Percentiles rank a stretch among this genome's conserved stretches.
Evolutionary conservation across 2,113 vertebrate species (phyloP).

Genomic region (Bubo scandiacus): DNA sequence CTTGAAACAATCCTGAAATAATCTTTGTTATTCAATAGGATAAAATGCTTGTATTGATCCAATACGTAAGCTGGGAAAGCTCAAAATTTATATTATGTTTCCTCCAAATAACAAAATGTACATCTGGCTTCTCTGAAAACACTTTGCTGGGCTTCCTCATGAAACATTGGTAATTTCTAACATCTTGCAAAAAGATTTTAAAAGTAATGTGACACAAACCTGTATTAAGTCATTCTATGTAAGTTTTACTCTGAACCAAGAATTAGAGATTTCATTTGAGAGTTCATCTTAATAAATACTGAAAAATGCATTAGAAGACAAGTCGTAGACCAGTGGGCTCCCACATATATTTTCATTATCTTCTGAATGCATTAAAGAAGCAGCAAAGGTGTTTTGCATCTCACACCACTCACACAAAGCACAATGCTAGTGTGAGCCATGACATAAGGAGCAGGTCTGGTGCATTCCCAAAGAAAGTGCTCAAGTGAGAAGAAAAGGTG

Average conservation of each 20-base stretch:
- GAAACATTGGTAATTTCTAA: neutral
- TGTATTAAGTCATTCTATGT: neutral
- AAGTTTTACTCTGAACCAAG: neutral
- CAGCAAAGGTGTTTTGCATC: neutral
- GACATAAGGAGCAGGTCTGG: neutral
- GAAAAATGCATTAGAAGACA: neutral
- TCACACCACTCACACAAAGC: neutral
- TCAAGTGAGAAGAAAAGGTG: neutral
- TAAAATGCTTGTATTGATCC: neutral
- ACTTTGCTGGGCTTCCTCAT: neutral
- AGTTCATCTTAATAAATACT: neutral
- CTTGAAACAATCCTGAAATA: neutral
- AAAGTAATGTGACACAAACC: neutral
- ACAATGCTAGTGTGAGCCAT: neutral
- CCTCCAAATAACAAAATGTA: neutral
- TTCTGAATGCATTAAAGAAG: neutral
- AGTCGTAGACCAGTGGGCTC: neutral
- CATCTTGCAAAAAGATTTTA: neutral
- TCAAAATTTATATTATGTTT: neutral
- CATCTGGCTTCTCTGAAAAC: neutral
- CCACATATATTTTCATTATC: neutral
- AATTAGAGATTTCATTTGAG: neutral
- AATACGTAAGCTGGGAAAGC: neutral
- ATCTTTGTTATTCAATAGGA: neutral
- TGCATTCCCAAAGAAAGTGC: neutral